Evolutionary conservation across 2,113 vertebrate genomes (phyloP), one percentile per base, ranked within the genome.

Genomic region (Suncus etruscus): DNA sequence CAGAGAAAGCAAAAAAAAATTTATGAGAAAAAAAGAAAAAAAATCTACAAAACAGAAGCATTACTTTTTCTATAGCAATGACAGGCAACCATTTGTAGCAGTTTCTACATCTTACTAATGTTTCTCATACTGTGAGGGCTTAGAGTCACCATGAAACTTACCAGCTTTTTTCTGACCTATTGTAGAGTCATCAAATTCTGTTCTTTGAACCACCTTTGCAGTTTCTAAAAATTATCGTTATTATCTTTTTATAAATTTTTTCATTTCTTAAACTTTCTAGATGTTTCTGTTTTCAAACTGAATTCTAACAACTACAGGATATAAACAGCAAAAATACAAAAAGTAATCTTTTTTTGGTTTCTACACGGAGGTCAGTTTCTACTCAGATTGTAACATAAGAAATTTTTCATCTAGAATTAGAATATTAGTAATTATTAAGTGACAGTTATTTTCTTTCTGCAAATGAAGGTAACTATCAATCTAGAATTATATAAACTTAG

Each of bases 331-430:
- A 54, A 8, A 54, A 54, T 15, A 54, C 10, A 54, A 54, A 54
- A 54, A 54, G 9, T 14, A 11, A 54, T 54, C 54, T 14, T 54
- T 14, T 14, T 12, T 54, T 54, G 54, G 54, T 54, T 54, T 54
- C 54, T 14, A 14, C 18, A 16, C 54, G 14, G 54, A 15, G 29
- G 25, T 47, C 63, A 76, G 65, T 32, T 94, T 58, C 31, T 22
- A 48, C 15, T 82, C 47, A 47, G 61, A 81, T 25, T 16, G 18
- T 54, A 54, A 81, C 32, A 77, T 10, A 72, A 22, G 22, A 78
- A 66, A 77, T 10, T 66, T 92, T 51, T 66, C 45, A 27, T 66
- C 29, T 58, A 87, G 51, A 83, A 31, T 51, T 14, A 91, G 32
- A 83, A 87, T 54, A 54, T 54, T 54, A 54, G 3, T 14, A 54